A percentile compares a stretch with the other conserved stretches of the same genome.
These are phyloP conservation scores for Eurytoma adleriae DNA, from an alignment of 2,888 invertebrate genomes.

Conservation along the genomic window DNA sequence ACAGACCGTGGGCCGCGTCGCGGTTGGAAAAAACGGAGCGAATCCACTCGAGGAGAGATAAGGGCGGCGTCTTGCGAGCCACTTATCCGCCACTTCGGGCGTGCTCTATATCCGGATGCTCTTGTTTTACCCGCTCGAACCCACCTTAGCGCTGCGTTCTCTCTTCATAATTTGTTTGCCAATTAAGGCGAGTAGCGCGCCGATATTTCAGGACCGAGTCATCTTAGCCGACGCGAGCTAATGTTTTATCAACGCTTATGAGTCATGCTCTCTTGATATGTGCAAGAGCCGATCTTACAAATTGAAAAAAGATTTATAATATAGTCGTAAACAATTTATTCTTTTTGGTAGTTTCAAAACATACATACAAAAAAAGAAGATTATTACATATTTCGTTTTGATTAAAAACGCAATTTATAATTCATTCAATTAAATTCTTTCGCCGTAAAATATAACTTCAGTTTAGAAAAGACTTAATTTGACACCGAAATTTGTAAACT, in stretches of 20 bases:
- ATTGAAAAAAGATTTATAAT: too few species aligned
- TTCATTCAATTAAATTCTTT: too few species aligned
- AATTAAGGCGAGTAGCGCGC: not conserved
- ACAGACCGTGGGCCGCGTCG: not conserved
- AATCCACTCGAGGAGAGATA: slow-evolving; percentile 36
- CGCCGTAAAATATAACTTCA: too few species aligned
- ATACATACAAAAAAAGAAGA: too few species aligned
- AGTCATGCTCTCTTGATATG: not conserved
- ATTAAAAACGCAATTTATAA: too few species aligned
- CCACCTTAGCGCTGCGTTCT: not conserved
- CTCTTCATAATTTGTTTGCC: not conserved
- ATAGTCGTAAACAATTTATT: too few species aligned
- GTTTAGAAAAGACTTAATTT: too few species aligned
- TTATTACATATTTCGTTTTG: too few species aligned
- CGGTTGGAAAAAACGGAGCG: slow-evolving; percentile 20
- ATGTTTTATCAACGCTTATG: not conserved
- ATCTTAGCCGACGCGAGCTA: not conserved
- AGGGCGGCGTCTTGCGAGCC: not conserved
- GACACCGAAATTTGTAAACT: too few species aligned
- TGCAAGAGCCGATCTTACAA: not conserved
- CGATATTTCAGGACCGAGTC: not conserved
- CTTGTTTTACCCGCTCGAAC: not conserved
- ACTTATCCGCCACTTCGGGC: slow-evolving; percentile 18
- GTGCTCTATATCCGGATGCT: slow-evolving; percentile 24
- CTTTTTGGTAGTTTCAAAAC: too few species aligned